A percentile compares a stretch with the other conserved stretches of the same genome.
Conservation (phyloP, 2,888 invertebrate genomes). For the Proisotoma minuta region DNA sequence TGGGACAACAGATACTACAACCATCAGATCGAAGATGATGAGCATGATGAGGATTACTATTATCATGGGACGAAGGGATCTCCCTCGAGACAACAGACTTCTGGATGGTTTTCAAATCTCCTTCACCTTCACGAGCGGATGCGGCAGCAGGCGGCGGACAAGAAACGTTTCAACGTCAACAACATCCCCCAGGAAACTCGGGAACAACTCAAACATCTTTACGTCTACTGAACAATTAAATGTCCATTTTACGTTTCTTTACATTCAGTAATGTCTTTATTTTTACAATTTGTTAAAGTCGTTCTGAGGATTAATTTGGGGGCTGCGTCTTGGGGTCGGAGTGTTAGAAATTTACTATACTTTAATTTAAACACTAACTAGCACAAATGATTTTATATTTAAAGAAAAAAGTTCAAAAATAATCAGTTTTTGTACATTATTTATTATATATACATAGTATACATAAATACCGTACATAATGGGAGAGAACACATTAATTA, state of each 20-base stretch:
- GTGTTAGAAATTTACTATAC: too few species aligned
- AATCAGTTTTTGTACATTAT: slow-evolving; percentile 12
- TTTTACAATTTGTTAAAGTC: too few species aligned
- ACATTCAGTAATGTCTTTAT: too few species aligned
- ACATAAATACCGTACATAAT: background rate
- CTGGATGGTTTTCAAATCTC: slow-evolving; percentile 23
- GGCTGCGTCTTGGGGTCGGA: too few species aligned
- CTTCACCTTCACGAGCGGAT: slow-evolving; percentile 28
- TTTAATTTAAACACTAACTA: too few species aligned
- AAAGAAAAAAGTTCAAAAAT: background rate
- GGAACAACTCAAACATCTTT: slow-evolving; percentile 27
- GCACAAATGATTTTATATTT: too few species aligned
- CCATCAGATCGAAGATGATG: background rate
- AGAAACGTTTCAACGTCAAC: slow-evolving; percentile 31
- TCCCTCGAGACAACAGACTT: slow-evolving; percentile 8
- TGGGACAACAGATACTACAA: too few species aligned
- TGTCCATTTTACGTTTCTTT: background rate
- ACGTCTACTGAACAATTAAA: slow-evolving; percentile 19
- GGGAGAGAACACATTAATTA: background rate
- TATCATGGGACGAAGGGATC: slow-evolving; percentile 9
- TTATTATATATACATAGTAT: slow-evolving; percentile 14
- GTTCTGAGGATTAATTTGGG: too few species aligned
- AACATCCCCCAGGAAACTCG: slow-evolving; percentile 21
- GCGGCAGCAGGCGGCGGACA: slow-evolving; percentile 25
- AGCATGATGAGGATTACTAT: background rate